Evolutionary conservation across 2,113 vertebrate genomes (phyloP).

Genomic region (Crotalus viridis): DNA sequence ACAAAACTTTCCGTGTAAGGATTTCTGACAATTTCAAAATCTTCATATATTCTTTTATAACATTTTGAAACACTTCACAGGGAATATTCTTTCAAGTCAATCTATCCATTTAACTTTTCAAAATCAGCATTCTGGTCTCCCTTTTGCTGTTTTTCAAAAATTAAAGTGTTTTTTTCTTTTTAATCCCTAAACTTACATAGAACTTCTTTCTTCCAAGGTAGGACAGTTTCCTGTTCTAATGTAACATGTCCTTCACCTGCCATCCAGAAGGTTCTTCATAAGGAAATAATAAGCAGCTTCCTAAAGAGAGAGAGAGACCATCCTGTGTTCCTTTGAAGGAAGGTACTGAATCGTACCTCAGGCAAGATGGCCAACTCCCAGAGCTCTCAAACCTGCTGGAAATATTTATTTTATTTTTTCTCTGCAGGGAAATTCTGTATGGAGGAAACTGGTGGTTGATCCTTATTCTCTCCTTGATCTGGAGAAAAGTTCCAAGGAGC

Average conservation of each 20-base stretch:
- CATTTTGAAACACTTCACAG: too few species aligned
- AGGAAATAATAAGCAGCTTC: background rate
- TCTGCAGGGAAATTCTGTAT: background rate
- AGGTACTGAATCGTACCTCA: background rate
- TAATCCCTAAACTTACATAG: too few species aligned
- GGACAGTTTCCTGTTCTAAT: too few species aligned
- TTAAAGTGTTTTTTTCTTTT: background rate
- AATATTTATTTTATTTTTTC: background rate
- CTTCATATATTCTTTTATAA: too few species aligned
- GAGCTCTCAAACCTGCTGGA: background rate
- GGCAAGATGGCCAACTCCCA: background rate
- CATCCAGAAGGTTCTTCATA: background rate
- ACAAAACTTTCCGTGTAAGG: too few species aligned
- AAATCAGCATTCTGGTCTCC: too few species aligned
- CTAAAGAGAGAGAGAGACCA: background rate
- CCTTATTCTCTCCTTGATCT: background rate
- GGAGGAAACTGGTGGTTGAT: background rate
- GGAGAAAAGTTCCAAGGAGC: background rate
- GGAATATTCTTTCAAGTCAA: too few species aligned
- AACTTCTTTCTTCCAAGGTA: too few species aligned
- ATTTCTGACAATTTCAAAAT: too few species aligned
- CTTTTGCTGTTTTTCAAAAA: background rate
- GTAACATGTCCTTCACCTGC: too few species aligned
- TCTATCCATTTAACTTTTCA: too few species aligned
- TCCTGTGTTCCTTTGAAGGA: background rate